These are phyloP conservation scores for Arrhopalites spinosus DNA, from an alignment of 2,888 invertebrate genomes.

Conservation along the genomic window DNA sequence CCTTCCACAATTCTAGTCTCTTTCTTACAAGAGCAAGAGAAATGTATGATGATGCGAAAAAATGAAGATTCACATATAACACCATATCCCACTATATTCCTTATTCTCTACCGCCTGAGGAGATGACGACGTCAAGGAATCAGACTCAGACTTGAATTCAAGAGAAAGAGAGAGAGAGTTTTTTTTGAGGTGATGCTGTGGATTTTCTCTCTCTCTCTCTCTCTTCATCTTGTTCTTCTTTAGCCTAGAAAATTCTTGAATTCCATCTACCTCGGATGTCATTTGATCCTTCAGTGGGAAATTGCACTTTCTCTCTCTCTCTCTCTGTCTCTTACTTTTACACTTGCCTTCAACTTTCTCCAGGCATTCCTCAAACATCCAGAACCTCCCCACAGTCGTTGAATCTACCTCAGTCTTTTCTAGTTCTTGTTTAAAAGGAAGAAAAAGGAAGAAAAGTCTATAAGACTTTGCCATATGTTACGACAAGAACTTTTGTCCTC, in stretches of 20 bases:
- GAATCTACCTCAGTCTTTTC: no score
- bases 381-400: not conserved
- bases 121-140: not conserved
- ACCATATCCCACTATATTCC: not conserved
- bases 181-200: slow-evolving; percentile 1
- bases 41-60: no score
- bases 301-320: slow-evolving; percentile 14
- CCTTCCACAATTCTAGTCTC: not conserved
- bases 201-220: not conserved
- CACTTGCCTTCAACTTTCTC: slow-evolving; percentile 28
- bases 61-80: not conserved
- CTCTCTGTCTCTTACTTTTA: not conserved
- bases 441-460: not conserved
- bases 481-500: slow-evolving; percentile 11
- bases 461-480: slow-evolving; percentile 10
- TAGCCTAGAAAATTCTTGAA: not conserved
- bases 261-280: slow-evolving; percentile 6
- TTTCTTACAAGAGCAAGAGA: no score
- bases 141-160: not conserved
- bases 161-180: no score
- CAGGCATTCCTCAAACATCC: slow-evolving; percentile 16
- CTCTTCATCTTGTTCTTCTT: not conserved
- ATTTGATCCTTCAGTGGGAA: slow-evolving; percentile 26
- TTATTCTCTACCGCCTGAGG: not conserved
- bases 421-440: no score